Evolutionary conservation across 2,797 vertebrate genomes (phyloP).

Genomic region (Pithecia hirsuta): DNA sequence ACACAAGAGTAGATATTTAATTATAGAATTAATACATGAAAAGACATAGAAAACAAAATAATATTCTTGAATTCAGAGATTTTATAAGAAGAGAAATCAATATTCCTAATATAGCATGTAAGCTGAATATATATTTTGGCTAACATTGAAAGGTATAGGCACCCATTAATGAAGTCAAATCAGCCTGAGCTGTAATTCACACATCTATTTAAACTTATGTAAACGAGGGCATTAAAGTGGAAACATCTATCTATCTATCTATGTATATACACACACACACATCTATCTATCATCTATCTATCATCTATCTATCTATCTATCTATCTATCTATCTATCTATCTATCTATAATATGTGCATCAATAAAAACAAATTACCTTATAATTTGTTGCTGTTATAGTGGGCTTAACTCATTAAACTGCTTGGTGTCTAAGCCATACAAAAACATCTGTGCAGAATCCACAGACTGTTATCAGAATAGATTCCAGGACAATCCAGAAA

Average conservation of each 20-base stretch:
- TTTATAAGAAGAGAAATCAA: conserved; percentile 55
- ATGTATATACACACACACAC: neutral
- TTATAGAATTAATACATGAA: neutral
- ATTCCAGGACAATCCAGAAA: neutral
- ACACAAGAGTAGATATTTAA: neutral
- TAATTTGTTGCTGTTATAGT: conserved; percentile 78
- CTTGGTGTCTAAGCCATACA: conserved; percentile 57
- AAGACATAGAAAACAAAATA: conserved; percentile 64
- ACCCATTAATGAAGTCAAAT: conserved; percentile 77
- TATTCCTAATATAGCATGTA: conserved; percentile 77
- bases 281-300: too few relatives aligned
- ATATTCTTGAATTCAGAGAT: conserved; percentile 48
- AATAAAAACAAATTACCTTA: conserved; percentile 79
- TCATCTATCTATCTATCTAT: too few relatives aligned
- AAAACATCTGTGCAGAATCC: conserved; percentile 71
- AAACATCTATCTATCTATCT: conserved; percentile 22
- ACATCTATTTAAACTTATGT: conserved; percentile 82
- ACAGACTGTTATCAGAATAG: neutral
- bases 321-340: neutral
- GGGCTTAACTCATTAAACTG: conserved; percentile 73
- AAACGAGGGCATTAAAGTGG: conserved; percentile 81
- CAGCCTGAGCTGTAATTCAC: conserved; percentile 82
- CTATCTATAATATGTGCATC: conserved; percentile 64
- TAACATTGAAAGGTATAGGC: conserved; percentile 74
- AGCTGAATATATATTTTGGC: conserved; percentile 76